Evolutionary conservation across 2,797 vertebrate genomes (phyloP).

Genomic region (Ctenosaura bakeri): DNA sequence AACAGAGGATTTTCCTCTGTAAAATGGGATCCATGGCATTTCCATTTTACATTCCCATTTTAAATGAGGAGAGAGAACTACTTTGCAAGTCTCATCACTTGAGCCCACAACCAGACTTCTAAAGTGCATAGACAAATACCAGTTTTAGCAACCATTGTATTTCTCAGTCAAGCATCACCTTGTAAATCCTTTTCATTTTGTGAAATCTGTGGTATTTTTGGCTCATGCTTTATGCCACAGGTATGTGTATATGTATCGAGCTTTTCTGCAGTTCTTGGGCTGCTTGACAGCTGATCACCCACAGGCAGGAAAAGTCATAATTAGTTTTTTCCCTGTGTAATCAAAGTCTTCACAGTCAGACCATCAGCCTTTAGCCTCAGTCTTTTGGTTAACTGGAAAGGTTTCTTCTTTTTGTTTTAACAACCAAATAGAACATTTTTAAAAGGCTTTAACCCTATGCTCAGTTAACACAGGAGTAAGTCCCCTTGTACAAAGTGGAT

Average conservation of each 20-base stretch:
- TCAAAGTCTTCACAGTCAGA: constrained; percentile 41
- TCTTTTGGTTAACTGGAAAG: constrained; percentile 32
- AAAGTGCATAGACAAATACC: not conserved
- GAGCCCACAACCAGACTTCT: not conserved
- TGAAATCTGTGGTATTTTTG: not conserved
- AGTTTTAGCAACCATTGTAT: not conserved
- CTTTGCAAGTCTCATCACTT: not conserved
- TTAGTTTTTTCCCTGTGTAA: constrained; percentile 43
- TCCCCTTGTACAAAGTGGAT: too few species aligned
- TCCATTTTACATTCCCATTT: not conserved
- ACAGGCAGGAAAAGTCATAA: constrained; percentile 48
- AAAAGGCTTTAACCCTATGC: too few species aligned
- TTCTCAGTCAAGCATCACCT: not conserved
- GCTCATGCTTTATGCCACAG: not conserved
- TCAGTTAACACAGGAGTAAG: too few species aligned
- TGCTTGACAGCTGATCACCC: constrained; percentile 65
- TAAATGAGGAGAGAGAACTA: not conserved
- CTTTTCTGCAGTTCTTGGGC: not conserved
- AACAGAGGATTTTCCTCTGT: not conserved
- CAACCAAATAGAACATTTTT: not conserved
- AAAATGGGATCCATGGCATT: not conserved
- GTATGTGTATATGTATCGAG: not conserved
- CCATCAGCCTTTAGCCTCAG: constrained; percentile 8
- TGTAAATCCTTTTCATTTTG: not conserved
- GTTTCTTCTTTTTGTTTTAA: too few species aligned